phyloP scores from a whole-genome alignment of 92 coral and sea anemone species.

The Epizoanthus illoricatus region DNA sequence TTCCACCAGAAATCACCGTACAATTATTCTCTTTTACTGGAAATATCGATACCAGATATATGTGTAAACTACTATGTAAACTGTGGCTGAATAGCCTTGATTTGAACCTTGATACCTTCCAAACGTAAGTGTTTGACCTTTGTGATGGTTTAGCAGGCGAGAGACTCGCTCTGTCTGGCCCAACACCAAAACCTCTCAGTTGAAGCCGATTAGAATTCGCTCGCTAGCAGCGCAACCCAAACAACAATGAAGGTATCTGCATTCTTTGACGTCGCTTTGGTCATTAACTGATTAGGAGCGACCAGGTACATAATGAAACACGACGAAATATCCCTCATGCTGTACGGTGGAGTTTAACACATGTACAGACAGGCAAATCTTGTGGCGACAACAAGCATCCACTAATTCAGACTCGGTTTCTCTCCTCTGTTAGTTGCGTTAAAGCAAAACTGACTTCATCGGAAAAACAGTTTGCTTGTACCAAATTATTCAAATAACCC shows the following conservation, averaged over 20 bases:
- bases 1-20: not conserved
- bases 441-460: not conserved
- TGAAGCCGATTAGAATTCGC: not conserved
- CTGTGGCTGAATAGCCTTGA: conserved; percentile 7
- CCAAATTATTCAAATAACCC: not conserved
- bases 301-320: not conserved
- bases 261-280: conserved; percentile 7
- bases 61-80: not conserved
- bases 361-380: conserved; percentile 29
- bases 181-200: not conserved
- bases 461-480: not conserved
- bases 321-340: conserved; percentile 17
- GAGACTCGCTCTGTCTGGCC: conserved; percentile 1
- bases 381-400: conserved; percentile 10
- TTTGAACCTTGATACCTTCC: conserved; percentile 3
- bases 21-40: not conserved
- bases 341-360: conserved; percentile 2
- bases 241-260: not conserved
- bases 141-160: not conserved
- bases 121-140: not conserved
- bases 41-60: not conserved
- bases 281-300: not conserved
- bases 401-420: not conserved
- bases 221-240: not conserved
- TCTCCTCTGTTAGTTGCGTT: not conserved